Base-by-base conservation (phyloP, 1,140 invertebrate genomes). In the Aphelinus certus region DNA sequence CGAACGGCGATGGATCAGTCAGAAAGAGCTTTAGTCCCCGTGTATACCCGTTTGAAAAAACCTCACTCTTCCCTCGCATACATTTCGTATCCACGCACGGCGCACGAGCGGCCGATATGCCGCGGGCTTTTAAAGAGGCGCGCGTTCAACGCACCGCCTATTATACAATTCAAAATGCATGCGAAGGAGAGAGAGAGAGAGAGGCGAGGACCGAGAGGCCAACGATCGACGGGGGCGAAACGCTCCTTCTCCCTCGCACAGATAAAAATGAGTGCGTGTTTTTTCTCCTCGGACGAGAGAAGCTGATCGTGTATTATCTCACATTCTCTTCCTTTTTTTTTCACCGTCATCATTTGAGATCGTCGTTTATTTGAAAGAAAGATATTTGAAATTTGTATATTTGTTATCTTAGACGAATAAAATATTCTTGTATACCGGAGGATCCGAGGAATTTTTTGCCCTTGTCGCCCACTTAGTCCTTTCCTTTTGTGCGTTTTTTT, bases 341-440 rank as follows among this genome's bases (percentile, higher is more conserved):
- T 43, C 43, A 58, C 66, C 51, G 26, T 26, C 26, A 26, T 26
- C 26, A 75, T 57, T 75, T 45, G 43, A 75, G 46, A 68, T 71
- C 47, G 9, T 68, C 55, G 69, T 46, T 72, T 63, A 43, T 72
- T 72, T 10, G 42, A 72, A 67, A 45, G 60, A 72, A 72, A 48
- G 63, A 76, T 49, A 68, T 51, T 62, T 67, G 83, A 86, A 81
- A 86, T 85, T 87, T 87, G 84, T 87, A 88, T 84, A 87, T 88
- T 88, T 87, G 86, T 87, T 88, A 88, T 85, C 86, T 87, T 87
- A 83, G 82, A 87, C 84, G 87, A 88, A 88, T 88, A 87, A 88
- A 88, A 87, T 88, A 88, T 88, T 88, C 87, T 88, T 88, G 86
- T 88, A 88, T 88, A 87, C 84, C 85, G 86, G 82, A 86, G 81